These are phyloP conservation scores for Deroptyus accipitrinus DNA, from an alignment of 2,113 vertebrate genomes.

Conservation along the genomic window DNA sequence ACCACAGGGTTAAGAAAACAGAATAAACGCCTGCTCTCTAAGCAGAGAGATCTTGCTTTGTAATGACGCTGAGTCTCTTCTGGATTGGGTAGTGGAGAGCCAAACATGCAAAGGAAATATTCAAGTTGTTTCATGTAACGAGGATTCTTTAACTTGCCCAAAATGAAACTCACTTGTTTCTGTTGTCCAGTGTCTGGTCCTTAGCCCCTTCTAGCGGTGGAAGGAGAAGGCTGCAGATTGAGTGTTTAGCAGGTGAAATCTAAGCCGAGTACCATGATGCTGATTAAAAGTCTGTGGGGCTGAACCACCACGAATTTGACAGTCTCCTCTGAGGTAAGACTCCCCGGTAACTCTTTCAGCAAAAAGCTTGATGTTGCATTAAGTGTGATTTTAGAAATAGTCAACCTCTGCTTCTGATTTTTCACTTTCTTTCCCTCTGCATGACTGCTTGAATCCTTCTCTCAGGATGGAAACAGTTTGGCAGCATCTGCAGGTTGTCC, in stretches of 20 bases:
- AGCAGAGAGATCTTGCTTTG: neutral
- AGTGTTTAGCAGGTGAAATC: neutral
- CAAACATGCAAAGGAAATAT: fast-evolving
- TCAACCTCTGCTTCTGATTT: neutral
- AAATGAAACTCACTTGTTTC: fast-evolving
- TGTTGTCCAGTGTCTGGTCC: neutral
- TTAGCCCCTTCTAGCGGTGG: slow-evolving; percentile 18
- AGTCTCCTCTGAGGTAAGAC: neutral
- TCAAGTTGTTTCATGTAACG: fast-evolving
- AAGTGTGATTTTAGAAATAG: neutral
- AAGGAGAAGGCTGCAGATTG: neutral
- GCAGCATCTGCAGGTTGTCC: neutral
- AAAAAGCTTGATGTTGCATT: neutral
- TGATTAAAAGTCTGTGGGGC: neutral
- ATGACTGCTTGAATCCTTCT: neutral
- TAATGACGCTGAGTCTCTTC: neutral
- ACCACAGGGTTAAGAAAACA: neutral
- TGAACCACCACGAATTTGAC: neutral
- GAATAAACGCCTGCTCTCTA: neutral
- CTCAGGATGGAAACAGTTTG: neutral
- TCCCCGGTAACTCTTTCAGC: neutral
- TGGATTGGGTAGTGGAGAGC: neutral
- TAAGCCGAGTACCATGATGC: neutral
- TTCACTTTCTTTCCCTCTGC: neutral
- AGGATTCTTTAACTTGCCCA: neutral